Percentiles rank a stretch among this genome's conserved stretches.
phyloP scores from a whole-genome alignment of 2,888 invertebrate genomes.

The Allacma fusca region DNA sequence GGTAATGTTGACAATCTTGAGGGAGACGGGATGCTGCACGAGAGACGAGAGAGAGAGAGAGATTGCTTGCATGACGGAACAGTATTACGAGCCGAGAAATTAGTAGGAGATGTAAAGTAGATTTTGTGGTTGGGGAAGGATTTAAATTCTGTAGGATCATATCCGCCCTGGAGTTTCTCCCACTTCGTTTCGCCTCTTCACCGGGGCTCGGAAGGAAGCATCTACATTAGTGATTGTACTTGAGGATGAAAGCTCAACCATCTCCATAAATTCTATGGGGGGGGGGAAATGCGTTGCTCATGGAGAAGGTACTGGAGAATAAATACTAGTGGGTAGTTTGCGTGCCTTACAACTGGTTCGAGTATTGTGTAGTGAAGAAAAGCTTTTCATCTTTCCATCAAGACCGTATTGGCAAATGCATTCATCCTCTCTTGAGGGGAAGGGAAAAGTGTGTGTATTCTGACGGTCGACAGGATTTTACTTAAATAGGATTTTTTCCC shows the following conservation, averaged over 20 bases:
- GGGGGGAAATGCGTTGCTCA: too few relatives aligned
- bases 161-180: too few relatives aligned
- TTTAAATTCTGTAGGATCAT: too few relatives aligned
- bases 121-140: not conserved
- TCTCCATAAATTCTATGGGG: too few relatives aligned
- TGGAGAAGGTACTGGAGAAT: too few relatives aligned
- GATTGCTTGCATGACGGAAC: not conserved
- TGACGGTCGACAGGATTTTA: too few relatives aligned
- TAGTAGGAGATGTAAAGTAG: not conserved
- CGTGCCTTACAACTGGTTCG: not conserved
- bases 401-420: not conserved
- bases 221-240: too few relatives aligned
- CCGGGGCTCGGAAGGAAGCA: too few relatives aligned
- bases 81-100: not conserved
- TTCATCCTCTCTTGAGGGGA: not conserved
- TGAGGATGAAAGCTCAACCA: too few relatives aligned
- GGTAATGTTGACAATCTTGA: not conserved
- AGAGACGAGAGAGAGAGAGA: not conserved
- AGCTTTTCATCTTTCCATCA: conserved; percentile 16
- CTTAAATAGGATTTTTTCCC: too few relatives aligned
- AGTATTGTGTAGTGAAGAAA: not conserved
- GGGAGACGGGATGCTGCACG: not conserved
- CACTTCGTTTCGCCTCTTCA: too few relatives aligned
- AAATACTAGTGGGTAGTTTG: not conserved
- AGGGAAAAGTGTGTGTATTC: not conserved